Percentiles rank a stretch among this genome's conserved stretches.
Conservation (phyloP, 2,113 vertebrate genomes). For the Labrus mixtus region DNA sequence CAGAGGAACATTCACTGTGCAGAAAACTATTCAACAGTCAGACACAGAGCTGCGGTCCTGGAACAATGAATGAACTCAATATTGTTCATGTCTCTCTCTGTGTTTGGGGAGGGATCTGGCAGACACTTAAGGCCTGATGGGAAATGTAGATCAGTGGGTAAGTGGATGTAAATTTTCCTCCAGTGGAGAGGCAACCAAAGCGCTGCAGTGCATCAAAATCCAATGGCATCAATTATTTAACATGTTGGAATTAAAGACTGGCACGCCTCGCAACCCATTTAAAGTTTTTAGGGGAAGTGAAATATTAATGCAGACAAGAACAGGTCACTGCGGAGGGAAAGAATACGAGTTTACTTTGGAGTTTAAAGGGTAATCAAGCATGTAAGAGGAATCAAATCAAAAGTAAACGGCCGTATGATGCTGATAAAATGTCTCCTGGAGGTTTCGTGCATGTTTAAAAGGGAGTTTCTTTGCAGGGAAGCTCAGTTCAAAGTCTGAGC, state of each 20-base stretch:
- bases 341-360: conserved; percentile 19
- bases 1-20: background rate
- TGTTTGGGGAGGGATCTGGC: conserved; percentile 15
- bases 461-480: too few species aligned
- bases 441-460: conserved; percentile 9
- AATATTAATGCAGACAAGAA: conserved; percentile 52
- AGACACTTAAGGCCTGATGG: conserved; percentile 37
- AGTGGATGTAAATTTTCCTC: conserved; percentile 52
- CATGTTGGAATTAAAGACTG: conserved; percentile 49
- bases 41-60: background rate
- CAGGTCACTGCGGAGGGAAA: conserved; percentile 22
- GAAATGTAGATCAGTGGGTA: conserved; percentile 59
- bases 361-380: conserved; percentile 1
- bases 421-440: conserved; percentile 17
- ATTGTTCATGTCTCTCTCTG: background rate
- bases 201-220: conserved; percentile 51
- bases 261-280: conserved; percentile 48
- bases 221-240: conserved; percentile 63
- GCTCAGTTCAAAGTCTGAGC: background rate
- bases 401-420: conserved; percentile 7
- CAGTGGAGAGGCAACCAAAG: conserved; percentile 16
- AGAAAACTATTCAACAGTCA: background rate
- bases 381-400: background rate
- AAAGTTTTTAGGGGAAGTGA: conserved; percentile 56
- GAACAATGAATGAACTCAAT: conserved; percentile 5